These are phyloP conservation scores for Cairina moschata DNA, from an alignment of 2,113 vertebrate genomes.

Conservation along the genomic window DNA sequence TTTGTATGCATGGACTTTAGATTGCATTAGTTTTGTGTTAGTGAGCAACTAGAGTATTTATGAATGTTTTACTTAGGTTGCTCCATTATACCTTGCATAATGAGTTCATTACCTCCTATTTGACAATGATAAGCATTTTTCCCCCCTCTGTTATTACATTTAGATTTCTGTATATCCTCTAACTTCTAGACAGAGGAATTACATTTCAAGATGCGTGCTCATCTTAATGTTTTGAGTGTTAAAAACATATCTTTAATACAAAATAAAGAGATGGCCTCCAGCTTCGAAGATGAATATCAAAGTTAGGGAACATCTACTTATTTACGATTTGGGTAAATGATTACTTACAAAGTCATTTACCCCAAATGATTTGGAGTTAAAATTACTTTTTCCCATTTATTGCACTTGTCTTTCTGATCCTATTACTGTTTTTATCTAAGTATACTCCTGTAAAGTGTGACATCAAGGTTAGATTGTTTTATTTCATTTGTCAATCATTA, in stretches of 20 bases:
- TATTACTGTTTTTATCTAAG: not conserved
- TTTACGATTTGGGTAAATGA: too few relatives aligned
- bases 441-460: not conserved
- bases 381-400: not conserved
- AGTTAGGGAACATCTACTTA: not conserved
- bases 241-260: not conserved
- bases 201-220: not conserved
- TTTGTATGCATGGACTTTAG: not conserved
- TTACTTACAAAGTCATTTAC: too few relatives aligned
- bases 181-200: not conserved
- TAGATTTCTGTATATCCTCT: constrained; percentile 19
- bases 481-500: not conserved
- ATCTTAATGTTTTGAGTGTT: not conserved
- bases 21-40: constrained; percentile 19
- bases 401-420: not conserved
- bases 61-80: constrained; percentile 24
- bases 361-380: not conserved
- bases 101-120: constrained; percentile 19
- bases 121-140: constrained; percentile 40
- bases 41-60: constrained; percentile 49
- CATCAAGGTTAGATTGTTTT: not conserved
- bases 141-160: not conserved
- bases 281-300: not conserved
- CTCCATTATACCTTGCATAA: constrained; percentile 26
- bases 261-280: not conserved